Evolutionary conservation across 2,888 invertebrate species (phyloP), one percentile per base, ranked within the genome.

Genomic region (Tetanocera ferruginea): DNA sequence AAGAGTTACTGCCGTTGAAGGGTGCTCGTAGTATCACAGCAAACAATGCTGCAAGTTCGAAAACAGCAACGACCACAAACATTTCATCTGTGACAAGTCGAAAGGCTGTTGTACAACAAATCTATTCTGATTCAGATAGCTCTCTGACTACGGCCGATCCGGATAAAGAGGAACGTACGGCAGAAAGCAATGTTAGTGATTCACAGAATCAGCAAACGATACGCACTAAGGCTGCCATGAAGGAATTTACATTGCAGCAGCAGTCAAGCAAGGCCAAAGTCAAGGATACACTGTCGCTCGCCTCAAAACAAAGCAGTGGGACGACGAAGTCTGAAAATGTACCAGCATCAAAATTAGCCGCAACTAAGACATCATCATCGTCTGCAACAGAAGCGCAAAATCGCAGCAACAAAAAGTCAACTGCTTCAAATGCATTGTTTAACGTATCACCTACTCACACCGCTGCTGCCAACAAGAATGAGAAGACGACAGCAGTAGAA

Each of bases 161-260:
- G 62, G 85, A 87, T 43, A 85, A 84, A 70, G 86, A 86, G 71
- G 88, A 90, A 25, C 83, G 83, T 14, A 87, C 90, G 51, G 92
- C 94, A 0, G 94, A 93, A 85, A 93, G 92, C 84, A 92, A 92
- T 81, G 91, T 92, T 0, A 94, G 93, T 85, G 94, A 94, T 89
- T 93, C 93, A 6, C 93, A 93, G 84, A 93, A 93, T 86, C 91
- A 92, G 80, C 91, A 92, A 83, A 91, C 91, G 66, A 92, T 95
- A 81, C 92, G 95, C 83, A 96, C 96, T 17, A 96, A 96, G 90
- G 95, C 94, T 19, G 95, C 96, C 11, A 94, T 96, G 89, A 96
- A 96, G 89, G 95, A 96, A 87, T 96, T 96, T 86, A 92, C 94
- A 62, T 91, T 92, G 17, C 87, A 86, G 49, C 84, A 81, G 66